Conservation (phyloP, 2,113 vertebrate species). For the Ceyx melanurus region DNA sequence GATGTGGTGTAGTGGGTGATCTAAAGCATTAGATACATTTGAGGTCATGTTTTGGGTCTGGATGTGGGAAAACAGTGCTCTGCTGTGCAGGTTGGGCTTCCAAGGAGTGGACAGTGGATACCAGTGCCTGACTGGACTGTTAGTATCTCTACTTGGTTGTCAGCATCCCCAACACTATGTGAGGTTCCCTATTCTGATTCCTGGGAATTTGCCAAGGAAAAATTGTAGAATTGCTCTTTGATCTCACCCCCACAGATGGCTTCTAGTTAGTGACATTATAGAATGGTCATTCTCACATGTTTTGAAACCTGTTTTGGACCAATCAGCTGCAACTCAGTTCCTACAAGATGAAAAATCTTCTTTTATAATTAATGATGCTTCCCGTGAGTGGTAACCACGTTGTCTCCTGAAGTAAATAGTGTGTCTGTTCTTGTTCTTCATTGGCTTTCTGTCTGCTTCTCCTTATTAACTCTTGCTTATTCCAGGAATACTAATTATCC, state of each 20-base stretch:
- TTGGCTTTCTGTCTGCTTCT: slow-evolving; percentile 7
- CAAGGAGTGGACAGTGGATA: not conserved
- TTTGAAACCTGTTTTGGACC: slow-evolving; percentile 15
- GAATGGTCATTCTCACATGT: not conserved
- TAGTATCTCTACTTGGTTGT: not conserved
- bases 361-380: slow-evolving; percentile 31
- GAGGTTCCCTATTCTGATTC: not conserved
- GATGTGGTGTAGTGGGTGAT: not conserved
- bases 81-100: not conserved
- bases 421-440: not conserved
- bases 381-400: not conserved
- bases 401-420: not conserved
- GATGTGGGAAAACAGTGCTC: not conserved
- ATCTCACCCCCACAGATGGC: not conserved
- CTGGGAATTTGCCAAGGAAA: not conserved
- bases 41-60: not conserved
- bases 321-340: slow-evolving; percentile 17
- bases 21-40: not conserved
- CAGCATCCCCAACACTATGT: not conserved
- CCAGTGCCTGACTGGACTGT: not conserved
- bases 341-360: slow-evolving; percentile 30
- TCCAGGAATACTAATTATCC: slow-evolving; percentile 5
- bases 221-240: not conserved
- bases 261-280: not conserved
- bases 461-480: slow-evolving; percentile 14